Conservation (phyloP, 2,797 vertebrate species). For the Sphenopsis melanotis region DNA sequence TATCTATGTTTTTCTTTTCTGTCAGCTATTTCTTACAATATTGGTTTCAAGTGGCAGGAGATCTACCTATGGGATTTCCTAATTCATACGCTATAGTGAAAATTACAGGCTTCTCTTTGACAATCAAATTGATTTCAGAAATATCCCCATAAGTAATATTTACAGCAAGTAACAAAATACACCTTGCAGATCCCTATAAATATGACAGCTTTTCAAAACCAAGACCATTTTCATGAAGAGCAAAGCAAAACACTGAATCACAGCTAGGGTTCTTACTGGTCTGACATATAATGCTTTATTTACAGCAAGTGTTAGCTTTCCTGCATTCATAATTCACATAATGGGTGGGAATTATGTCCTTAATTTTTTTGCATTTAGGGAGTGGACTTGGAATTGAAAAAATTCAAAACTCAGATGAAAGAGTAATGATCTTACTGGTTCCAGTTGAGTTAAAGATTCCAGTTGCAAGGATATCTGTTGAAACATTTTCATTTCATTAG, state of each 20-base stretch:
- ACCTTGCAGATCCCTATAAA: neutral
- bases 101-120: neutral
- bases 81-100: neutral
- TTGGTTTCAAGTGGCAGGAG: neutral
- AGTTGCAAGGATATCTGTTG: neutral
- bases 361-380: neutral
- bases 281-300: neutral
- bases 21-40: neutral
- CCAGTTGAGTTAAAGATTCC: neutral
- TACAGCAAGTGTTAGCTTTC: neutral
- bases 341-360: neutral
- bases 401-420: neutral
- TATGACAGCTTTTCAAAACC: conserved; percentile 19
- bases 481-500: neutral
- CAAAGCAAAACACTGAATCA: neutral
- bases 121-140: neutral
- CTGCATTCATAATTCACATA: neutral
- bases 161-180: conserved; percentile 27
- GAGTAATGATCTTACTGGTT: neutral
- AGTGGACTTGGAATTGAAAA: neutral
- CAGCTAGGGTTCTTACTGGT: neutral
- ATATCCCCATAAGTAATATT: neutral
- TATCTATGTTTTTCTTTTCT: neutral
- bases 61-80: neutral
- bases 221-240: neutral